These are phyloP conservation scores for Callinectes sapidus DNA, from an alignment of 2,888 invertebrate species.

Conservation along the genomic window DNA sequence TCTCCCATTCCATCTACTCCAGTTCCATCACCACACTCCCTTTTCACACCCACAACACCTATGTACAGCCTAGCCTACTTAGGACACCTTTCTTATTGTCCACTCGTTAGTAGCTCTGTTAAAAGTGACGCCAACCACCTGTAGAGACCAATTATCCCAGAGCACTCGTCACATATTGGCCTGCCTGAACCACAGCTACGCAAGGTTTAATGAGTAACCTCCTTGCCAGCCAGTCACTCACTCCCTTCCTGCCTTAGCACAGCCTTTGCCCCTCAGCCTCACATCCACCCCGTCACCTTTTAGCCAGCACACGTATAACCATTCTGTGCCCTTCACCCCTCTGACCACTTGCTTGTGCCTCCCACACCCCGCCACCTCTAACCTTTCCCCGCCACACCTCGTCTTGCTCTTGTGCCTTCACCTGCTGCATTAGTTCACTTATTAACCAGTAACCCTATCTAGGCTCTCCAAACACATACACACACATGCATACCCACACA, in stretches of 20 bases:
- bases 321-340: not conserved
- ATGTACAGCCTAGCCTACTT: not conserved
- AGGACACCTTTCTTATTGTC: not conserved
- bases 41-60: not conserved
- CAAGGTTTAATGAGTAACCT: not conserved
- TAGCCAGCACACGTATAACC: not conserved
- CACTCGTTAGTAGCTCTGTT: not conserved
- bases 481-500: not conserved
- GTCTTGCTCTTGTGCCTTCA: not conserved
- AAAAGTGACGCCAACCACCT: not conserved
- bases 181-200: not conserved
- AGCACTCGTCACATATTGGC: not conserved
- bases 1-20: too few species aligned
- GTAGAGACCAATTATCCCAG: too few species aligned
- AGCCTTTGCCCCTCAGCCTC: not conserved
- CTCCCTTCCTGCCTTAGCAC: not conserved
- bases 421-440: not conserved
- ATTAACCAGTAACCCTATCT: not conserved
- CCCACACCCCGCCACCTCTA: conserved; percentile 4
- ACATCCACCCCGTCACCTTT: not conserved
- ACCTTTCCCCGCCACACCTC: not conserved
- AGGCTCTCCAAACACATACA: not conserved
- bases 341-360: not conserved
- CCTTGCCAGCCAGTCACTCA: not conserved
- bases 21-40: too few species aligned